Base-by-base conservation (phyloP, 1,140 invertebrate species). In the Drosophila guanche region DNA sequence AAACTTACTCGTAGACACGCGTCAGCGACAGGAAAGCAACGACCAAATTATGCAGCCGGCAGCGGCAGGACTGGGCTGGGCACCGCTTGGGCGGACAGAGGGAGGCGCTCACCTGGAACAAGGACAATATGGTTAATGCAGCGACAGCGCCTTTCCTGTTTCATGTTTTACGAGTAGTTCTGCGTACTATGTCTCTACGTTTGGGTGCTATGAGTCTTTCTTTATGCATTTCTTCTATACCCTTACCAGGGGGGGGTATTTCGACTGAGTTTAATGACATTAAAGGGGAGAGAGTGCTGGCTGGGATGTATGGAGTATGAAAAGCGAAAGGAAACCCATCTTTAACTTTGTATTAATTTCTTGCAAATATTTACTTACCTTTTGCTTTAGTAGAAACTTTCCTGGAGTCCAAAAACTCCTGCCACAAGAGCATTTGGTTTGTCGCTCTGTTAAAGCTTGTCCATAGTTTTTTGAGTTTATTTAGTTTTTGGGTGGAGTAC, bases 121-220 rank as follows among this genome's bases (percentile, higher is more conserved):
- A 88, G 81, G 77, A 77, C 81, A 81, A 77, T 86, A 86, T 86
- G 81, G 80, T 84, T 76, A 74, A 68, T 61, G 79, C 75, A 83
- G 75, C 75, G 60, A 65, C 77, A 80, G 66, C 33, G 74, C 81
- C 83, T 80, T 84, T 85, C 81, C 83, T 85, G 72, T 75, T 67
- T 67, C 71, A 53, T 73, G 71, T 75, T 73, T 73, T 73, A 75
- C 73, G 73, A 76, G 29, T 51, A 76, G 29, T 51, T 56, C 20
- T 37, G 54, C 50, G 27, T 37, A 52, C 27, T 40, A 29, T 4
- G 47, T 45, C 14, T 8, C 53, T 68, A 68, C 68, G 42, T 68
- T 65, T 63, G 58, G 42, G 61, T 66, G 57, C 79, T 81, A 88
- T 86, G 88, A 88, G 83, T 79, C 67, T 65, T 88, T 86, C 75